Percentiles rank a stretch among this genome's conserved stretches.
Conservation (phyloP, 2,888 invertebrate genomes). For the Limnephilus marmoratus region DNA sequence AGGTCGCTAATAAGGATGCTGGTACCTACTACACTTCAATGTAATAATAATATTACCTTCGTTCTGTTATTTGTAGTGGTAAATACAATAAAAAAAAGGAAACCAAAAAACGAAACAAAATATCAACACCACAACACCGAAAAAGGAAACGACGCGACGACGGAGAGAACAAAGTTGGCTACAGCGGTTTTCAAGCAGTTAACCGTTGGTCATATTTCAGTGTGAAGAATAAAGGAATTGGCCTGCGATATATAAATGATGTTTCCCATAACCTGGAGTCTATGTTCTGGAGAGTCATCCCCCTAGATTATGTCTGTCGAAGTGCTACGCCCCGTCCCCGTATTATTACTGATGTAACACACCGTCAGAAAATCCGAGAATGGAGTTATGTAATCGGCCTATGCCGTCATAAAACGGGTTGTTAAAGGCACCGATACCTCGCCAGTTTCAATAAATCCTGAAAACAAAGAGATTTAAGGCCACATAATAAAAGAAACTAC, state of each 20-base stretch:
- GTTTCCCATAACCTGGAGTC: neutral
- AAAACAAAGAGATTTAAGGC: conserved; percentile 44
- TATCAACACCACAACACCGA: neutral
- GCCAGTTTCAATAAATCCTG: conserved; percentile 31
- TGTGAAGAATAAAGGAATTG: neutral
- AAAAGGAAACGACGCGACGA: neutral
- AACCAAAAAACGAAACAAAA: neutral
- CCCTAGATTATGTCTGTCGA: neutral
- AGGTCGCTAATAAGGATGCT: no score
- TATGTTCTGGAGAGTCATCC: neutral
- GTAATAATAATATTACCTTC: no score
- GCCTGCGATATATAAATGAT: neutral
- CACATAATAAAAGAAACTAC: conserved; percentile 31
- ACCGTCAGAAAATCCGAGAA: neutral
- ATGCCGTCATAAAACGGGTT: conserved; percentile 16
- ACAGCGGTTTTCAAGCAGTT: no score
- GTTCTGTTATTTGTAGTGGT: no score
- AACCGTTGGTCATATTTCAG: neutral
- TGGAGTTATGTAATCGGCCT: conserved; percentile 6
- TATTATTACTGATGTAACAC: neutral
- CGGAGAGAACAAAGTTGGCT: neutral
- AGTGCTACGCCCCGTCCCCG: neutral
- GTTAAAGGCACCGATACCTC: conserved; percentile 38
- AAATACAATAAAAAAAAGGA: no score
- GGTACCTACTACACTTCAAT: no score